Evolutionary conservation across 2,888 invertebrate species (phyloP).

Genomic region (Xanthorhoe spadicearia): DNA sequence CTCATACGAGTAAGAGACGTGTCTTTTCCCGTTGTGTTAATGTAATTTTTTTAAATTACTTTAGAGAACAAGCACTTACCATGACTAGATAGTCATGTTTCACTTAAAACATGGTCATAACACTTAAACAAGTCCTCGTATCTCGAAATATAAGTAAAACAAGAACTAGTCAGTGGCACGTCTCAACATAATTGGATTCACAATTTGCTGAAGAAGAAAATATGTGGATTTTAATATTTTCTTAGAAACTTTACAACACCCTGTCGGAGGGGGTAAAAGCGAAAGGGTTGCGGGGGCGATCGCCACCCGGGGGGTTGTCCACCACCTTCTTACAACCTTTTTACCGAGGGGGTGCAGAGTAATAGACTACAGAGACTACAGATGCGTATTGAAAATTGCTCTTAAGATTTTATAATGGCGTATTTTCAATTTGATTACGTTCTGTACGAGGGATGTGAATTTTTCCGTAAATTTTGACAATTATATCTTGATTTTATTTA

Average conservation of each 20-base stretch:
- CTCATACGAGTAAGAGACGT: too few species aligned
- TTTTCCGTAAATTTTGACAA: slow-evolving; percentile 3
- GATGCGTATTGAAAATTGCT: slow-evolving; percentile 53
- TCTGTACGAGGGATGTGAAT: slow-evolving; percentile 21
- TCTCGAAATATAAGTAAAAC: background rate
- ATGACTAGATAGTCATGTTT: too few species aligned
- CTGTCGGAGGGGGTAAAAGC: slow-evolving; percentile 82
- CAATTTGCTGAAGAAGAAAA: background rate
- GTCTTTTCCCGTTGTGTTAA: too few species aligned
- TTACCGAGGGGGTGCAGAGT: slow-evolving; percentile 79
- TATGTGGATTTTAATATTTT: slow-evolving; percentile 19
- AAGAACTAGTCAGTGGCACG: too few species aligned
- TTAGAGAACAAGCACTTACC: too few species aligned
- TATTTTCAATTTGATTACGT: slow-evolving; percentile 45
- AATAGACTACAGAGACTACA: slow-evolving; percentile 68
- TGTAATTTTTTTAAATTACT: too few species aligned
- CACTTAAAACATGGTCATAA: too few species aligned
- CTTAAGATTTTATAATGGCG: slow-evolving; percentile 46
- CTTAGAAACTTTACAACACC: slow-evolving; percentile 62
- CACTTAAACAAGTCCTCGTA: too few species aligned
- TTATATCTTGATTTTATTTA: background rate
- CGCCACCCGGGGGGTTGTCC: slow-evolving; percentile 75
- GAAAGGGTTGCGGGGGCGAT: slow-evolving; percentile 84
- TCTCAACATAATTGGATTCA: too few species aligned
- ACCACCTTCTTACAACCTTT: slow-evolving; percentile 84